Percentiles rank a stretch among this genome's conserved stretches.
Conservation (phyloP, 2,797 vertebrate genomes). For the Ptychadena robeensis region DNA sequence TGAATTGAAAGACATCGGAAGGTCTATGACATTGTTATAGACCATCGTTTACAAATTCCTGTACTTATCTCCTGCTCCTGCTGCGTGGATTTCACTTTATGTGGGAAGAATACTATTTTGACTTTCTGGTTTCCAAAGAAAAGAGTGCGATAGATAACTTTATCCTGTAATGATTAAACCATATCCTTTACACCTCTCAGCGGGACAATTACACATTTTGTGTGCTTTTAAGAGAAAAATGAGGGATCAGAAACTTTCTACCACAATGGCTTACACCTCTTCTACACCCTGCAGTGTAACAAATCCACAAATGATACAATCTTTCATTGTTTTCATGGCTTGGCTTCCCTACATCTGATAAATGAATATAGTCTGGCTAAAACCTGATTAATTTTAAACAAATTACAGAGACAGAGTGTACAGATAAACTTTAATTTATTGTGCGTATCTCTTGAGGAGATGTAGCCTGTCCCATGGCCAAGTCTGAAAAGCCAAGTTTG, state of each 20-base stretch:
- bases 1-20: not conserved
- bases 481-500: conserved; percentile 49
- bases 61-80: not conserved
- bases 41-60: not conserved
- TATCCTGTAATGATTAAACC: not conserved
- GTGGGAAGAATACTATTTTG: conserved; percentile 5
- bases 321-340: conserved; percentile 1
- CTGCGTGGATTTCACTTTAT: not conserved
- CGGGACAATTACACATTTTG: not conserved
- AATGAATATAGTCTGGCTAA: conserved; percentile 40
- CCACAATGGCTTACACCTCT: not conserved
- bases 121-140: not conserved
- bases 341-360: conserved; percentile 23
- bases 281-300: not conserved
- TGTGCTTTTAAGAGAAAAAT: conserved; percentile 1
- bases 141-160: conserved; percentile 1
- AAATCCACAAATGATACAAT: conserved; percentile 12
- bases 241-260: not conserved
- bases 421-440: conserved; percentile 58
- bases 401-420: conserved; percentile 23
- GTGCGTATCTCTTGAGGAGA: conserved; percentile 48
- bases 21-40: not conserved
- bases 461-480: conserved; percentile 46
- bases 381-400: conserved; percentile 50
- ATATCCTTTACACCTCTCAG: not conserved